phyloP scores from a whole-genome alignment of 2,888 invertebrate genomes.

The Ashinkailepas kermadecensis region DNA sequence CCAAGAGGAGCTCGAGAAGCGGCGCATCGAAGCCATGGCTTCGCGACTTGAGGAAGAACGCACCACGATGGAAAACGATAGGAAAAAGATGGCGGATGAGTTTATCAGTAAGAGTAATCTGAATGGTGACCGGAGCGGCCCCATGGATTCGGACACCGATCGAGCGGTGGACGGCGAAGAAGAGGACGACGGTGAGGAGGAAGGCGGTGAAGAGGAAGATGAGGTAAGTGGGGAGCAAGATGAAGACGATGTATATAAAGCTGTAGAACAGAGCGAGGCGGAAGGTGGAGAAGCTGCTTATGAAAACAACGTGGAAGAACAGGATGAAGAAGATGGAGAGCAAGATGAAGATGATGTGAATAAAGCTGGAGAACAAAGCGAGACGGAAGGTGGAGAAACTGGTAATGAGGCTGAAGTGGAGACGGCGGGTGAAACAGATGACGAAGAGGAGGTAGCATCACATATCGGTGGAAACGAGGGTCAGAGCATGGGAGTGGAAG shows the following conservation, averaged over 20 bases:
- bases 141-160: neutral
- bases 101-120: neutral
- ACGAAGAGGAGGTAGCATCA: no score
- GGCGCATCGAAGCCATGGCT: neutral
- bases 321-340: neutral
- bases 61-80: neutral
- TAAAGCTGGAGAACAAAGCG: no score
- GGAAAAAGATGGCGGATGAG: neutral
- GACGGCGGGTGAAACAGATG: no score
- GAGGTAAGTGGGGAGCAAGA: neutral
- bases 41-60: neutral
- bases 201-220: neutral
- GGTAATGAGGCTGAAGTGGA: no score
- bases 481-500: no score
- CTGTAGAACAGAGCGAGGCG: neutral
- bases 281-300: neutral
- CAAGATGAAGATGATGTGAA: no score
- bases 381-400: no score
- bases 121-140: neutral
- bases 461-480: no score
- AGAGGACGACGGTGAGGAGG: neutral
- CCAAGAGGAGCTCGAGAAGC: neutral
- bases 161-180: neutral
- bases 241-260: neutral
- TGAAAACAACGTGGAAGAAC: neutral